Conservation (phyloP, 2,797 vertebrate genomes). For the Enoplosus armatus region DNA sequence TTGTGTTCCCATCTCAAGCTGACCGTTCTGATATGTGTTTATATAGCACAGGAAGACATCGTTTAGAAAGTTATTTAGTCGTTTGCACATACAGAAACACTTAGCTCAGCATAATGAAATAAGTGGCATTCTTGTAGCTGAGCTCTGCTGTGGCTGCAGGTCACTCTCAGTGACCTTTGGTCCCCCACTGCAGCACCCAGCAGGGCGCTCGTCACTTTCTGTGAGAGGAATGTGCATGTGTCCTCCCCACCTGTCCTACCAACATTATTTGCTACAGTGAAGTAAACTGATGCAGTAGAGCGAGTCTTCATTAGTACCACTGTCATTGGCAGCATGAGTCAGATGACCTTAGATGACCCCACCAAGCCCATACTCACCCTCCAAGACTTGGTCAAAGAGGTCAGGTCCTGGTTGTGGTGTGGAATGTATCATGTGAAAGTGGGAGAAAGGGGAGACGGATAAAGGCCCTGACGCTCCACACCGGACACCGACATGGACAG, state of each 20-base stretch:
- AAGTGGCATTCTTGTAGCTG: neutral
- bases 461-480: neutral
- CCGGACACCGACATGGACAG: neutral
- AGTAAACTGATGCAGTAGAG: neutral
- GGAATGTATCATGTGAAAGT: conserved; percentile 34
- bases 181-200: neutral
- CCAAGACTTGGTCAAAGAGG: neutral
- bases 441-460: neutral
- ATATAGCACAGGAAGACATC: neutral
- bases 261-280: conserved; percentile 11
- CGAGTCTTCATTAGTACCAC: conserved; percentile 1
- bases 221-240: conserved; percentile 30
- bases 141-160: neutral
- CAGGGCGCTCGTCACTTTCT: neutral
- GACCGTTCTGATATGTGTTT: neutral
- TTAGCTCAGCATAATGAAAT: neutral
- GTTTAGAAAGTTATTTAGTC: neutral
- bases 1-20: neutral
- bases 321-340: conserved; percentile 22
- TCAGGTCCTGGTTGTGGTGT: neutral
- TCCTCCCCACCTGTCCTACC: conserved; percentile 7
- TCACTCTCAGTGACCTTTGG: conserved; percentile 11
- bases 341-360: conserved; percentile 15
- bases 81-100: neutral
- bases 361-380: neutral